Percentiles rank a stretch among this genome's conserved stretches.
phyloP scores from a whole-genome alignment of 2,113 vertebrate genomes.

The Scomber scombrus region DNA sequence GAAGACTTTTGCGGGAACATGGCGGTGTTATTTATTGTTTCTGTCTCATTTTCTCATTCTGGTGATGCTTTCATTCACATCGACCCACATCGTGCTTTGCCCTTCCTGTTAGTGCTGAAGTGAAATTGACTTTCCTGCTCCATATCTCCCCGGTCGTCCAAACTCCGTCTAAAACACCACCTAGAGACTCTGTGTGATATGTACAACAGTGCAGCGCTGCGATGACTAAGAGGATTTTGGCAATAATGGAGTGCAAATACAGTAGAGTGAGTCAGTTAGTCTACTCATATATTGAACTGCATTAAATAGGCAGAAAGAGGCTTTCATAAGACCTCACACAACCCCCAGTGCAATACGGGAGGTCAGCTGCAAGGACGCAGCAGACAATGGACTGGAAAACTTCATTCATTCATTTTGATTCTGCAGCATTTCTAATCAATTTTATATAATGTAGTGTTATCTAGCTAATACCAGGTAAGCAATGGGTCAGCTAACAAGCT shows the following conservation, averaged over 20 bases:
- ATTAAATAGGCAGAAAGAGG: neutral
- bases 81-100: neutral
- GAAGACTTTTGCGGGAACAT: constrained; percentile 2
- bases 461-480: neutral
- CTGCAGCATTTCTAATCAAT: neutral
- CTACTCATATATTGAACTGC: constrained; percentile 19
- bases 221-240: constrained; percentile 38
- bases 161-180: constrained; percentile 2
- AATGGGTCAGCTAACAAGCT: too few relatives aligned
- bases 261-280: neutral
- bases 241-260: constrained; percentile 24
- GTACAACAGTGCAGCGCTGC: neutral
- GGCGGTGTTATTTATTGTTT: neutral
- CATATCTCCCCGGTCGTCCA: neutral
- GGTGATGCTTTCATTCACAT: constrained; percentile 10
- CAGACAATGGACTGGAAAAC: neutral
- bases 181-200: neutral
- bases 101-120: constrained; percentile 10
- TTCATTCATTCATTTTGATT: too few relatives aligned
- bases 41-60: constrained; percentile 13
- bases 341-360: too few relatives aligned
- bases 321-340: neutral
- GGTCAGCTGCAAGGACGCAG: constrained; percentile 7
- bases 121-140: constrained; percentile 6
- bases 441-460: neutral